Percentiles rank a stretch among this genome's conserved stretches.
These are phyloP conservation scores for Proales similis DNA, from an alignment of 1,140 invertebrate genomes.

Conservation along the genomic window DNA sequence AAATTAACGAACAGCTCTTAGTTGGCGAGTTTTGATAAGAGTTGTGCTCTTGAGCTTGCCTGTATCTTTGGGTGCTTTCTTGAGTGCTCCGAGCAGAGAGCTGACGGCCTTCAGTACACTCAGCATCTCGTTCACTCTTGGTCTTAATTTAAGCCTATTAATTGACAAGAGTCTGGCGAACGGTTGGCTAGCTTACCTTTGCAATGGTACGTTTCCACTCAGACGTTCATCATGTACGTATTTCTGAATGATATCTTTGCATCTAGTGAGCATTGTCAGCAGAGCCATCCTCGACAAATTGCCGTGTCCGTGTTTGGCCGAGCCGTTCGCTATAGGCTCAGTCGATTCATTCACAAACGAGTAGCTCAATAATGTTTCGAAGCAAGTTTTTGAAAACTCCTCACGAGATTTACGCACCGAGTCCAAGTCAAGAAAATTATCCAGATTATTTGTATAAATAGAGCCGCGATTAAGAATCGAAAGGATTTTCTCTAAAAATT, in stretches of 20 bases:
- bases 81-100: slow-evolving; percentile 79
- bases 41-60: slow-evolving; percentile 55
- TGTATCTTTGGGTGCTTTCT: slow-evolving; percentile 76
- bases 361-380: slow-evolving; percentile 89
- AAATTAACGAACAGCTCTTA: slow-evolving; percentile 40
- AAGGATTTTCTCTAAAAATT: slow-evolving; percentile 77
- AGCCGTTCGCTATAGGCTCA: slow-evolving; percentile 53
- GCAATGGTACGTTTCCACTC: slow-evolving; percentile 78
- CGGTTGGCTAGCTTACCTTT: slow-evolving; percentile 60
- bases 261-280: slow-evolving; percentile 72
- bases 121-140: slow-evolving; percentile 84
- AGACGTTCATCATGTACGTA: slow-evolving; percentile 79
- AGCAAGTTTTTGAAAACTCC: slow-evolving; percentile 90
- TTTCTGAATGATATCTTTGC: slow-evolving; percentile 79
- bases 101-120: slow-evolving; percentile 92
- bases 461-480: slow-evolving; percentile 84
- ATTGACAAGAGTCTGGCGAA: neutral
- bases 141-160: slow-evolving; percentile 57
- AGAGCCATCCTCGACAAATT: slow-evolving; percentile 77
- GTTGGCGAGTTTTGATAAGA: neutral
- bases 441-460: slow-evolving; percentile 72
- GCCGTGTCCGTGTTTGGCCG: slow-evolving; percentile 42
- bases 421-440: slow-evolving; percentile 63
- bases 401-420: slow-evolving; percentile 74
- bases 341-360: slow-evolving; percentile 57